phyloP scores from a whole-genome alignment of 2,888 invertebrate species.

The Gonocerus acuteangulatus region DNA sequence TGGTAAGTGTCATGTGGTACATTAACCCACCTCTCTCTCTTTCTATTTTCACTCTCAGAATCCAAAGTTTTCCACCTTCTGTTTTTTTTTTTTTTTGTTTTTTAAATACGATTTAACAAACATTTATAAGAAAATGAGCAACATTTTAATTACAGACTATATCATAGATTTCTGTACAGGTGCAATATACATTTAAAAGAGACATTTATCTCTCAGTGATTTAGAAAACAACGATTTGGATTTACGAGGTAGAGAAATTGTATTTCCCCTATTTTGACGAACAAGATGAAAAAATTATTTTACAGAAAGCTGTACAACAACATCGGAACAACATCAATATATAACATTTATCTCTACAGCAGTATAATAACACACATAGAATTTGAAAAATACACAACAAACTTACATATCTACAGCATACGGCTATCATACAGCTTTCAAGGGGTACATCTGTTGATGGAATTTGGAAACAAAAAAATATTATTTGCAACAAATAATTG shows the following conservation, averaged over 20 bases:
- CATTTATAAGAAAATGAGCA: constrained; percentile 24
- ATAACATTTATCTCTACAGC: neutral
- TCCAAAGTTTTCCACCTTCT: constrained; percentile 19
- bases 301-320: no score
- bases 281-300: no score
- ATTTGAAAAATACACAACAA: constrained; percentile 1
- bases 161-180: neutral
- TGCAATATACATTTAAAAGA: no score
- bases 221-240: neutral
- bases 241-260: no score
- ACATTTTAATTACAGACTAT: constrained; percentile 20
- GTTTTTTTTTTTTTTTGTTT: neutral
- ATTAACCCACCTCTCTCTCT: constrained; percentile 14
- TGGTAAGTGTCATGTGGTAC: constrained; percentile 23
- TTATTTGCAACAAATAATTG: neutral
- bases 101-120: constrained; percentile 3
- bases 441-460: neutral
- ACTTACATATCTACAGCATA: no score
- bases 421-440: no score
- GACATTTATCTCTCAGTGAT: neutral
- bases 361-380: neutral
- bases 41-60: constrained; percentile 1
- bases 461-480: neutral
- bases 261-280: no score
- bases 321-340: neutral